A percentile compares a stretch with the other conserved stretches of the same genome.
phyloP scores from a whole-genome alignment of 1,140 invertebrate genomes.

The Drosophila watanabei region DNA sequence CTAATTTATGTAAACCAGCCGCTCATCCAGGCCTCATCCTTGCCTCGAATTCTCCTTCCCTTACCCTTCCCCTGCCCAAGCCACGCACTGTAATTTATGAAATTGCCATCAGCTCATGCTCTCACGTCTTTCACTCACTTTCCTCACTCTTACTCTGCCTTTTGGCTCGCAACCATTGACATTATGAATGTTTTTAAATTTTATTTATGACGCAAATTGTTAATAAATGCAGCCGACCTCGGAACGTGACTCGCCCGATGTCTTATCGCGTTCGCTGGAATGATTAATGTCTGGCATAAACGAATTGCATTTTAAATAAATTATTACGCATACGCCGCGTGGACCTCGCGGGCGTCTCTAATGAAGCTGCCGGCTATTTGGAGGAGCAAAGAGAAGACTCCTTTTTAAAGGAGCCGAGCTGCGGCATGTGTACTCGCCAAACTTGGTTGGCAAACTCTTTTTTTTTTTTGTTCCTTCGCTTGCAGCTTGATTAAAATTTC shows the following conservation, averaged over 20 bases:
- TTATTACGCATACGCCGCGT: constrained; percentile 74
- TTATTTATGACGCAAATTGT: constrained; percentile 81
- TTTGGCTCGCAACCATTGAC: constrained; percentile 44
- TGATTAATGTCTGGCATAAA: constrained; percentile 77
- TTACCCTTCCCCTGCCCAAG: neutral
- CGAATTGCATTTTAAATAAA: constrained; percentile 83
- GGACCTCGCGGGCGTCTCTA: constrained; percentile 46
- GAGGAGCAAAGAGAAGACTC: neutral
- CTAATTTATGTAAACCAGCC: constrained; percentile 64
- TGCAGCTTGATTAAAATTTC: constrained; percentile 83
- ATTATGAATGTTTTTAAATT: constrained; percentile 82
- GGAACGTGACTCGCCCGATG: constrained; percentile 24
- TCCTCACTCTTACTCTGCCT: neutral
- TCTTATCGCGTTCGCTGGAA: constrained; percentile 36
- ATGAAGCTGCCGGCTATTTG: constrained; percentile 77
- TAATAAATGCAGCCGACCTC: constrained; percentile 70
- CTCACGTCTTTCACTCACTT: constrained; percentile 52
- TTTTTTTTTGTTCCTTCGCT: constrained; percentile 3
- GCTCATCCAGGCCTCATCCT: constrained; percentile 22
- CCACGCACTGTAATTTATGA: constrained; percentile 57
- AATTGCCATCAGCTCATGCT: constrained; percentile 57
- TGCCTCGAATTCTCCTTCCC: neutral
- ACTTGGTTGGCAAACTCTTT: constrained; percentile 64
- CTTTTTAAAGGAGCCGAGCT: constrained; percentile 47
- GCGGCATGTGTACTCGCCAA: constrained; percentile 45